Conservation (phyloP, 2,113 vertebrate genomes). For the Plecturocebus donacophilus region DNA sequence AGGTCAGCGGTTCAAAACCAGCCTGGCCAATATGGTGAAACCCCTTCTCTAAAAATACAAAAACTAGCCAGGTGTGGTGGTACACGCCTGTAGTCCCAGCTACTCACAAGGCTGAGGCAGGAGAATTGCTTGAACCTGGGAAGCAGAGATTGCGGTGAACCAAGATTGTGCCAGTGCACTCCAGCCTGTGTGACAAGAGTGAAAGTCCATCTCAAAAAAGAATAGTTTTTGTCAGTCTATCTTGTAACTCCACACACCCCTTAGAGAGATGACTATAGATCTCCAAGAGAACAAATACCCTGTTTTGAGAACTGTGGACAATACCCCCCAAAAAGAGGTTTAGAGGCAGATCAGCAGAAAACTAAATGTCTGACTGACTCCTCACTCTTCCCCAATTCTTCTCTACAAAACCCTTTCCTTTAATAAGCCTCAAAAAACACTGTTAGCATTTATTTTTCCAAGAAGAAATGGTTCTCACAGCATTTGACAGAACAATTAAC, state of each 20-base stretch:
- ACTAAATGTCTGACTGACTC: neutral
- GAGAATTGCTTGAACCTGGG: no score
- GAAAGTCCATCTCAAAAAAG: no score
- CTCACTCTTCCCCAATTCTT: neutral
- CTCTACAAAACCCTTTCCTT: conserved; percentile 14
- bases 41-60: no score
- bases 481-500: conserved; percentile 68
- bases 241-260: neutral
- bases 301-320: neutral
- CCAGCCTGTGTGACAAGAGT: no score
- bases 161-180: no score
- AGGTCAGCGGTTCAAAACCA: no score
- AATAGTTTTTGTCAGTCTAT: no score
- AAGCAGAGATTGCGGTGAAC: no score
- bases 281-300: neutral
- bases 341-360: neutral
- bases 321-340: neutral
- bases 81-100: no score
- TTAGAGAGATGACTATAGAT: neutral
- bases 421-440: neutral
- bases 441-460: conserved; percentile 28
- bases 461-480: conserved; percentile 48
- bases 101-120: no score
- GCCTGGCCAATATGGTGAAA: no score
- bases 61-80: no score